Evolutionary conservation across 2,888 invertebrate species (phyloP).

Genomic region (Drosophila kambysellisi): DNA sequence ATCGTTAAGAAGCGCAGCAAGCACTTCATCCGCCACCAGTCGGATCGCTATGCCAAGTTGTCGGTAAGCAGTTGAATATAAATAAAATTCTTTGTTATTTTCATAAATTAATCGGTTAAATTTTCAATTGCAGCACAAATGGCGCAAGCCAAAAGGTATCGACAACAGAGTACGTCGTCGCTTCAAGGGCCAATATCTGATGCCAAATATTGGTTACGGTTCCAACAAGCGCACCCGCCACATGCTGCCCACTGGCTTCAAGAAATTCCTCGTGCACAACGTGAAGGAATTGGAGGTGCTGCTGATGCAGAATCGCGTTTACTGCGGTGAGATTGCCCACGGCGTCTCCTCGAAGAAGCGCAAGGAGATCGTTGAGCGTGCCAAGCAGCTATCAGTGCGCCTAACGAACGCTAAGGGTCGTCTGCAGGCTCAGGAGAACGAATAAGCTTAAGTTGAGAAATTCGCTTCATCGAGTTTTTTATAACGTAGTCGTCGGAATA

Average conservation of each 20-base stretch:
- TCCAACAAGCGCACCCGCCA: slow-evolving; percentile 97
- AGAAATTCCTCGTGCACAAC: slow-evolving; percentile 96
- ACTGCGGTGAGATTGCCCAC: slow-evolving; percentile 99
- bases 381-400: slow-evolving; percentile 97
- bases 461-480: slow-evolving; percentile 67
- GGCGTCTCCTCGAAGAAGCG: slow-evolving; percentile 99
- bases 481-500: slow-evolving; percentile 77
- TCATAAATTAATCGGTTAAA: slow-evolving; percentile 8
- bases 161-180: slow-evolving; percentile 99
- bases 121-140: slow-evolving; percentile 90
- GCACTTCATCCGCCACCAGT: slow-evolving; percentile 99
- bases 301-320: slow-evolving; percentile 99
- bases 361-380: slow-evolving; percentile 97
- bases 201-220: slow-evolving; percentile 99
- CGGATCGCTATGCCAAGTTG: slow-evolving; percentile 98
- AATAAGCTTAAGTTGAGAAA: slow-evolving; percentile 88
- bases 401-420: slow-evolving; percentile 98
- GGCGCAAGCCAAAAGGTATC: slow-evolving; percentile 99
- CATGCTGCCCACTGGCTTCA: slow-evolving; percentile 99
- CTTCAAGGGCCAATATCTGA: slow-evolving; percentile 99
- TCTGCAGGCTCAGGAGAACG: slow-evolving; percentile 98
- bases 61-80: slow-evolving; percentile 87
- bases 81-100: not conserved
- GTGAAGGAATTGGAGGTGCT: slow-evolving; percentile 97
- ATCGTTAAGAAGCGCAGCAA: slow-evolving; percentile 99